Base-by-base conservation (phyloP, 2,113 vertebrate genomes). In the Chaetura pelagica region DNA sequence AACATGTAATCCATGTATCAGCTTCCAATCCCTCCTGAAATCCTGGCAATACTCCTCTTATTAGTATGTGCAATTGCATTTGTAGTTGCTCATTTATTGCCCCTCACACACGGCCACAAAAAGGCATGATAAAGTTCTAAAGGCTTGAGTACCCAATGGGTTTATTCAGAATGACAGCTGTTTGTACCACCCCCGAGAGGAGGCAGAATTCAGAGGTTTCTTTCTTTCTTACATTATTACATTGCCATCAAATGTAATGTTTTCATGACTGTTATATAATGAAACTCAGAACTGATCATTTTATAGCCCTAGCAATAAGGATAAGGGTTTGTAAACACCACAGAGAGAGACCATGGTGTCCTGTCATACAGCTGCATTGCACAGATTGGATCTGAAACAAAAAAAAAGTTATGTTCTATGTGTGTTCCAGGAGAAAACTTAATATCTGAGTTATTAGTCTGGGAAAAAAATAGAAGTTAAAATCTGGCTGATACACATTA, bases 401-500 rank as follows among this genome's bases (percentile, higher is more conserved):
- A 71, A 38, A 38, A 38, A 77, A 75, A 49, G 20, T 8, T 0
- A 82, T 83, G 61, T 72, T 71, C 29, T 52, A 67, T 12, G 6
- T 35, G 59, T 88, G 75, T 88, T 94, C 64, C 57, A 68, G 57
- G 57, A 92, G 52, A 72, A 95, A 95, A 88, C 52, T 75, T 80
- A 90, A 80, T 77, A 88, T 72, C 72, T 61, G 64, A 51, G 57
- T 75, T 91, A 84, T 71, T 44, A 92, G 82, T 35, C 52, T 59
- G 55, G 40, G 49, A 74, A 91, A 90, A 44, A 90, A 83, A 35
- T 2, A 72, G 63, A 92, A 74, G 51, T 91, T 78, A 90, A 89
- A 96, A 92, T 86, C 71, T 91, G 91, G 59, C 72, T 88, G 82
- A 94, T 96, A 85, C 8, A 42, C 74, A 74, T 90, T 81, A 86